Evolutionary conservation across 2,797 vertebrate species (phyloP).

Genomic region (Erethizon dorsatum): DNA sequence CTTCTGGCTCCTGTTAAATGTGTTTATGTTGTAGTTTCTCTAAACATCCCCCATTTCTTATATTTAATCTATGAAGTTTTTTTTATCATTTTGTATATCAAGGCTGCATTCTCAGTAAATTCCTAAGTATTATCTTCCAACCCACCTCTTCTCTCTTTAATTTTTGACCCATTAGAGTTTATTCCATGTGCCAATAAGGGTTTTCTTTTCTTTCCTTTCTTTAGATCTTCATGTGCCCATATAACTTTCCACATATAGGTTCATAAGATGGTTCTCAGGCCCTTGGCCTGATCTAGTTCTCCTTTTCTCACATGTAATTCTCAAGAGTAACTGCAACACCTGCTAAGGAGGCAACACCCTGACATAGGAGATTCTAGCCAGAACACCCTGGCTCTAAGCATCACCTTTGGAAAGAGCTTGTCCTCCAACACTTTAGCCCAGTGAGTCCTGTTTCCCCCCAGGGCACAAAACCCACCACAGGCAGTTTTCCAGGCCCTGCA

Average conservation of each 20-base stretch:
- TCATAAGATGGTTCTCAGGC: neutral
- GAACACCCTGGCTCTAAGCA: neutral
- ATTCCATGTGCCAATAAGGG: neutral
- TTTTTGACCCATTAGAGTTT: neutral
- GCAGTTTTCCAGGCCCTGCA: neutral
- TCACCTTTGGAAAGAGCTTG: neutral
- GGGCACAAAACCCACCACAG: neutral
- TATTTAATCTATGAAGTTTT: neutral
- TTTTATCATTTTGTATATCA: neutral
- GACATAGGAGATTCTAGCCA: neutral
- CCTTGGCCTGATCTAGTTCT: neutral
- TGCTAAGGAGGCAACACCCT: neutral
- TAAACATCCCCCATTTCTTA: neutral
- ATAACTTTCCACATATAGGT: neutral
- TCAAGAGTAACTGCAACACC: neutral
- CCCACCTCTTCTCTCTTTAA: neutral
- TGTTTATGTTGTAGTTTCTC: neutral
- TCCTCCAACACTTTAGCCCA: neutral
- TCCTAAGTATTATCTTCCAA: neutral
- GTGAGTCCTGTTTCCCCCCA: neutral
- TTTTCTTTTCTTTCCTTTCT: neutral
- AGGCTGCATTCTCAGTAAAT: neutral
- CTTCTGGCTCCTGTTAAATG: neutral
- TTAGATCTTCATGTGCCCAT: neutral
- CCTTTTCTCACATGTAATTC: neutral